Evolutionary conservation across 2,113 vertebrate genomes (phyloP), one percentile per base, ranked within the genome.

Genomic region (Cyphomyrus discorhynchus): DNA sequence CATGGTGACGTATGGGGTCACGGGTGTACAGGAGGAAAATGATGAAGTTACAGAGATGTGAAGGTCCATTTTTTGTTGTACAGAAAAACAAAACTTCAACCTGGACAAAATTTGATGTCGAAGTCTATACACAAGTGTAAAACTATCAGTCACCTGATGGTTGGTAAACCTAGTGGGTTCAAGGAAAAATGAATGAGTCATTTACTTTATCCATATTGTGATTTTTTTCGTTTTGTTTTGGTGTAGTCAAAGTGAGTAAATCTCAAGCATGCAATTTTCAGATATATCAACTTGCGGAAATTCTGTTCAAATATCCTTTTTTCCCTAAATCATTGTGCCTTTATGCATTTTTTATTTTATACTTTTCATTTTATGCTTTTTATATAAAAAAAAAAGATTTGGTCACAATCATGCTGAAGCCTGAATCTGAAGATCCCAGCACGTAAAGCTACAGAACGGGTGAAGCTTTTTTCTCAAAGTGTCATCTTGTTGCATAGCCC

Each of bases 401-500:
- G 97, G 98, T 99, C 98, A 97, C 96, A 90, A 91, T 97, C 96
- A 95, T 96, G 97, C 97, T 96, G 96, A 97, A 96, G 96, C 95
- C 94, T 95, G 94, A 94, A 96, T 95, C 91, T 94, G 94, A 94
- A 92, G 90, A 95, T 93, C 95, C 94, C 96, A 96, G 95, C 95
- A 94, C 94, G 90, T 95, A 95, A 96, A 96, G 96, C 97, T 97
- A 96, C 92, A 94, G 94, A 94, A 95, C 92, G 93, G 93, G 95
- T 93, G 93, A 92, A 93, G 92, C 52, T 92, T 53, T 53, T 93
- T 91, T 91, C 92, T 89, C 58, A 91, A 93, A 94, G 95, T 95
- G 96, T 96, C 94, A 82, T 96, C 95, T 95, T 93, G 96, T 98
- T 98, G 97, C 97, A 97, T 97, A 98, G 97, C 96, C 97, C 96